Conservation (phyloP, 2,888 invertebrate species). For the Drosophila mercatorum region DNA sequence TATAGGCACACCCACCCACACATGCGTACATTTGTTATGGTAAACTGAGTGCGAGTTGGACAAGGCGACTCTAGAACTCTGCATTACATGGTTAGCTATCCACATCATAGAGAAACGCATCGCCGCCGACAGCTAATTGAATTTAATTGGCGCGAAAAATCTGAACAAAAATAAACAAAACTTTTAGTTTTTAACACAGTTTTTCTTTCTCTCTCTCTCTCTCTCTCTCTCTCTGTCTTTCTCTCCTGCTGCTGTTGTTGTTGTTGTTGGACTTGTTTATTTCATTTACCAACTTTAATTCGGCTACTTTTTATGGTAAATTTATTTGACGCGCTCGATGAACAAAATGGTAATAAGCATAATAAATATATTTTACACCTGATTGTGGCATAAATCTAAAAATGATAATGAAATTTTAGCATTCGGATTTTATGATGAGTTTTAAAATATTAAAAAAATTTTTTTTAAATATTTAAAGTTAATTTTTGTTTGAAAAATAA, state of each 20-base stretch:
- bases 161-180: slow-evolving; percentile 59
- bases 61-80: slow-evolving; percentile 1
- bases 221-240: neutral
- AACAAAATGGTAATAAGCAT: slow-evolving; percentile 32
- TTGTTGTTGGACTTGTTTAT: slow-evolving; percentile 72
- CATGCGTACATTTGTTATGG: neutral
- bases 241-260: slow-evolving; percentile 25
- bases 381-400: neutral
- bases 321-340: slow-evolving; percentile 54
- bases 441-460: no score
- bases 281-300: slow-evolving; percentile 64
- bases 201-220: slow-evolving; percentile 4
- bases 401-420: no score
- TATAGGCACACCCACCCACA: neutral
- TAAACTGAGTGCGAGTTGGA: neutral
- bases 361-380: neutral
- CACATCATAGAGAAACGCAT: slow-evolving; percentile 47
- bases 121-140: slow-evolving; percentile 72
- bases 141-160: slow-evolving; percentile 78
- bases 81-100: slow-evolving; percentile 31
- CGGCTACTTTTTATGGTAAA: slow-evolving; percentile 47
- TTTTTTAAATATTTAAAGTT: no score
- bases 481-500: no score
- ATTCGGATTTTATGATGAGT: no score
- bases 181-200: slow-evolving; percentile 33